These are phyloP conservation scores for Dicerorhinus sumatrensis DNA, from an alignment of 2,113 vertebrate species.

Conservation along the genomic window DNA sequence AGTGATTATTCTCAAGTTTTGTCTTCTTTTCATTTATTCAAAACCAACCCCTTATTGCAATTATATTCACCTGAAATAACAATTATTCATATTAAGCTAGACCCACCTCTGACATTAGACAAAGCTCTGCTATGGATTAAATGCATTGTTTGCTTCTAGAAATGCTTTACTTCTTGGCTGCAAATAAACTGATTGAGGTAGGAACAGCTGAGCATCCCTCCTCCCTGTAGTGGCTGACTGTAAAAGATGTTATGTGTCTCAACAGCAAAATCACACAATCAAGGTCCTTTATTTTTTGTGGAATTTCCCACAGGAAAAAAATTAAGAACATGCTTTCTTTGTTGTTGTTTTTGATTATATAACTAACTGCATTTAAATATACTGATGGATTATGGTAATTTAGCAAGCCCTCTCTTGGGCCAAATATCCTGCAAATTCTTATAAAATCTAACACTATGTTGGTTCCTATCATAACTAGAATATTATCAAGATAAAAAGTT, in stretches of 20 bases:
- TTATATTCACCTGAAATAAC: not conserved
- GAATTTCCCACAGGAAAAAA: slow-evolving; percentile 55
- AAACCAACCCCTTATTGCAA: not conserved
- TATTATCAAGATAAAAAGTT: not conserved
- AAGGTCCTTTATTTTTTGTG: slow-evolving; percentile 45
- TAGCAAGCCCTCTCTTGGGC: slow-evolving; percentile 34
- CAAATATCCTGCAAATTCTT: slow-evolving; percentile 57
- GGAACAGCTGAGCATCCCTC: not conserved
- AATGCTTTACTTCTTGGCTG: not conserved
- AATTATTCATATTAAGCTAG: not conserved
- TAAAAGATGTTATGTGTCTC: not conserved
- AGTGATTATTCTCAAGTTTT: not conserved
- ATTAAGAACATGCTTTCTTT: slow-evolving; percentile 69
- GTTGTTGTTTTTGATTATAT: slow-evolving; percentile 57
- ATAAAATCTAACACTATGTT: slow-evolving; percentile 45
- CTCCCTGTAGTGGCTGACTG: not conserved
- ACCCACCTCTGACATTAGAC: not conserved
- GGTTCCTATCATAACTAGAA: not conserved
- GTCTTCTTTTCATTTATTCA: not conserved
- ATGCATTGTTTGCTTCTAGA: not conserved
- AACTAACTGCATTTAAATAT: slow-evolving; percentile 70
- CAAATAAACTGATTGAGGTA: not conserved
- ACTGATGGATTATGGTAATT: slow-evolving; percentile 29
- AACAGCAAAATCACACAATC: not conserved
- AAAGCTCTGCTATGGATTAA: not conserved